Conservation (phyloP, 2,888 invertebrate genomes). For the Ichneumoninae sp. region DNA sequence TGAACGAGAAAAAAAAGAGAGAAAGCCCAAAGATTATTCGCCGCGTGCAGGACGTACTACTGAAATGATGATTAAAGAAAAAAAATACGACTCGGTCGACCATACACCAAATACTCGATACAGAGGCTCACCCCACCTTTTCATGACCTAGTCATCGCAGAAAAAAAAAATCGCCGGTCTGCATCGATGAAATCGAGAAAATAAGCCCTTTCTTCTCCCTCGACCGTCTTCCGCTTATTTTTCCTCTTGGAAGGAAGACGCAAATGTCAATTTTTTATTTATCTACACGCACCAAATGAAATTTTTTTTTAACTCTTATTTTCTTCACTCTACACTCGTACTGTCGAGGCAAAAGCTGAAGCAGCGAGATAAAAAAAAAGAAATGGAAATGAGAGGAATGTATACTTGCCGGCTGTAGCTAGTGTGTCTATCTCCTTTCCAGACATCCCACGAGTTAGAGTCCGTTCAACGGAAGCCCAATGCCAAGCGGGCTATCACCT, state of each 20-base stretch:
- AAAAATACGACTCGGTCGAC: conserved; percentile 46
- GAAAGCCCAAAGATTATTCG: conserved; percentile 74
- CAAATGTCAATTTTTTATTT: conserved; percentile 46
- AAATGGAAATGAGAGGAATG: conserved; percentile 60
- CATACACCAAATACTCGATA: conserved; percentile 70
- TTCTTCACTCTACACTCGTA: conserved; percentile 52
- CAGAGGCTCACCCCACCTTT: conserved; percentile 71
- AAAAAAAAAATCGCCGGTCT: conserved; percentile 56
- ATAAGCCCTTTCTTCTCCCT: conserved; percentile 21
- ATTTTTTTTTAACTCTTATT: conserved; percentile 43
- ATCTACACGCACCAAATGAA: conserved; percentile 23
- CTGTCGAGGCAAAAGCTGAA: conserved; percentile 10
- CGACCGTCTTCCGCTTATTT: conserved; percentile 52
- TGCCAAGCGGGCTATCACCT: conserved; percentile 83
- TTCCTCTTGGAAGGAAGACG: conserved; percentile 33
- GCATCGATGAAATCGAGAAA: conserved; percentile 54
- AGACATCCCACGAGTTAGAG: conserved; percentile 83
- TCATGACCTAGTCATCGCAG: conserved; percentile 67
- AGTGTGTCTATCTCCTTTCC: conserved; percentile 84
- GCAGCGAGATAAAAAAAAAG: conserved; percentile 45
- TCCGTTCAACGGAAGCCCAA: conserved; percentile 82
- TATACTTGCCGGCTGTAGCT: conserved; percentile 83
- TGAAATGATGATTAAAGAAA: conserved; percentile 47
- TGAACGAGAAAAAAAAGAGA: conserved; percentile 54
- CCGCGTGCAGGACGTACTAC: conserved; percentile 56